A percentile compares a stretch with the other conserved stretches of the same genome.
Conservation (phyloP, 2,888 invertebrate species). For the Aricia artaxerxes region DNA sequence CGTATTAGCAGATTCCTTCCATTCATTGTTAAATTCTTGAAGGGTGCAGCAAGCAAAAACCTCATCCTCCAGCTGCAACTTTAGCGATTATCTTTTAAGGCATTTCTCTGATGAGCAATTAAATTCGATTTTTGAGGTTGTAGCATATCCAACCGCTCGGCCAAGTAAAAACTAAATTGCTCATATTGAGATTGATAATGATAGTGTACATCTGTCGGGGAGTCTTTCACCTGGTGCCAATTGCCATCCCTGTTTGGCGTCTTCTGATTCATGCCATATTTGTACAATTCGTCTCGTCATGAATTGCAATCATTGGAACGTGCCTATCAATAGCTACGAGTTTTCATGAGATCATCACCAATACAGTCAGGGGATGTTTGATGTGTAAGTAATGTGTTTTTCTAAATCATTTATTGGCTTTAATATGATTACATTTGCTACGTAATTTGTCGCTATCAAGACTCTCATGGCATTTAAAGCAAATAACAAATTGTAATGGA, state of each 20-base stretch:
- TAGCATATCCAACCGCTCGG: not conserved
- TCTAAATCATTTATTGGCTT: not conserved
- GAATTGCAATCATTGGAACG: not conserved
- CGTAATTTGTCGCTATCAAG: not conserved
- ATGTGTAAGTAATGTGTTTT: not conserved
- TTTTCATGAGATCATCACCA: slow-evolving; percentile 6
- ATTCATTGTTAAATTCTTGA: not conserved
- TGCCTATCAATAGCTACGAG: not conserved
- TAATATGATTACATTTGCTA: not conserved
- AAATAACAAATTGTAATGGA: no score
- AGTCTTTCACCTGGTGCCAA: not conserved
- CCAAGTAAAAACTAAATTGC: not conserved
- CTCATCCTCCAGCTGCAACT: not conserved
- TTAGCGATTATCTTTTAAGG: not conserved
- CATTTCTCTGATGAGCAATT: slow-evolving; percentile 1
- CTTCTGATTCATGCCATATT: not conserved
- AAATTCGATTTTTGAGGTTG: not conserved
- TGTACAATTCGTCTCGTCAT: not conserved
- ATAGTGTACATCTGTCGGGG: not conserved
- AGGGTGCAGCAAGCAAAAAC: not conserved
- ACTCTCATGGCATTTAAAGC: not conserved
- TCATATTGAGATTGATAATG: not conserved
- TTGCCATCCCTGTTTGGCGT: not conserved
- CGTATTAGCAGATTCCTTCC: not conserved
- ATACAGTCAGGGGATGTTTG: not conserved